A percentile compares a stretch with the other conserved stretches of the same genome.
These are phyloP conservation scores for Standfussiana lucernea DNA, from an alignment of 2,888 invertebrate species.

Conservation along the genomic window DNA sequence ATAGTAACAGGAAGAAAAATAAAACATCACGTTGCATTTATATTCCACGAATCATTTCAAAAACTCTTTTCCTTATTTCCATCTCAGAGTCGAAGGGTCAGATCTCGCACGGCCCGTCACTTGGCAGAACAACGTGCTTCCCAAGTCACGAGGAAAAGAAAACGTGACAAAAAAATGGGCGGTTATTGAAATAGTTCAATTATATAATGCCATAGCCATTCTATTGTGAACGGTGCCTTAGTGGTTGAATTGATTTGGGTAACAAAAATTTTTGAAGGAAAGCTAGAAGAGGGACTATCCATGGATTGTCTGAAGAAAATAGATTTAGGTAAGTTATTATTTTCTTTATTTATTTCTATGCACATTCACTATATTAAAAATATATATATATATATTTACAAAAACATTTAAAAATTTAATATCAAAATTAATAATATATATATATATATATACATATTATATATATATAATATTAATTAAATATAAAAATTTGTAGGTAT, in stretches of 20 bases:
- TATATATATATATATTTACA: no score
- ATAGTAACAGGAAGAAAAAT: background rate
- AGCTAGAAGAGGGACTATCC: background rate
- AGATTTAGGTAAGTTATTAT: no score
- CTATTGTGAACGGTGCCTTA: constrained; percentile 10
- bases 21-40: constrained; percentile 1
- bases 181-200: constrained; percentile 46
- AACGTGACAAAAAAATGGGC: constrained; percentile 46
- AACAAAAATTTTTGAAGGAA: background rate
- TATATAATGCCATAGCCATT: constrained; percentile 17
- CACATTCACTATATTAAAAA: no score
- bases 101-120: constrained; percentile 21
- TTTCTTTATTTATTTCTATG: no score
- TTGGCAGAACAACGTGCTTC: constrained; percentile 33
- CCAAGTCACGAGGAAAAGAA: constrained; percentile 31
- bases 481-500: no score
- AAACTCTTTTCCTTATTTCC: constrained; percentile 9
- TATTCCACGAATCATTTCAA: constrained; percentile 16
- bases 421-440: no score
- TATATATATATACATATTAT: no score
- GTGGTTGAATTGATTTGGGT: constrained; percentile 10
- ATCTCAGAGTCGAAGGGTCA: constrained; percentile 29
- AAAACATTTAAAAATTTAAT: no score
- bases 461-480: no score
- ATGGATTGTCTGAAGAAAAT: background rate